Evolutionary conservation across 2,888 invertebrate genomes (phyloP).

Genomic region (Pherbina coryleti): DNA sequence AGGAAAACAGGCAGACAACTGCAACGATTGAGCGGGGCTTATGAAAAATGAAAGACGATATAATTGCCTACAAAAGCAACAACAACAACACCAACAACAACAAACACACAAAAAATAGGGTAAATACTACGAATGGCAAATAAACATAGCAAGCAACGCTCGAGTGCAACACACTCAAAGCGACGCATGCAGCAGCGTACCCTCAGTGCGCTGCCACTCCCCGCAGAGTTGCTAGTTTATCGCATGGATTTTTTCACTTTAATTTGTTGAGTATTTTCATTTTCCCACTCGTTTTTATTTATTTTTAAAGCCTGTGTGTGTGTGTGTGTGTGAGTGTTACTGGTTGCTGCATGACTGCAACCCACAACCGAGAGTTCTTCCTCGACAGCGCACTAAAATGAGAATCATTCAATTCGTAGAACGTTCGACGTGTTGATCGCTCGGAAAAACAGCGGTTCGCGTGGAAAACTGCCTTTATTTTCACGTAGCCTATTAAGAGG

Average conservation of each 20-base stretch:
- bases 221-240: constrained; percentile 8
- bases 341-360: constrained; percentile 29
- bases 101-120: constrained; percentile 18
- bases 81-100: not conserved
- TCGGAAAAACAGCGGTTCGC: constrained; percentile 44
- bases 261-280: constrained; percentile 52
- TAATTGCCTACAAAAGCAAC: constrained; percentile 41
- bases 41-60: constrained; percentile 43
- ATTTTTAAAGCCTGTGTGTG: constrained; percentile 45
- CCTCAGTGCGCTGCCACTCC: not conserved
- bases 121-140: constrained; percentile 26
- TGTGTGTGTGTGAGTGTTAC: constrained; percentile 18
- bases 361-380: constrained; percentile 39
- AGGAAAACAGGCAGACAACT: constrained; percentile 33
- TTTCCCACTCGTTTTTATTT: constrained; percentile 44
- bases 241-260: constrained; percentile 39
- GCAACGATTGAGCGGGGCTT: constrained; percentile 51
- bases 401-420: constrained; percentile 62
- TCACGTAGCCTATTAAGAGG: not conserved
- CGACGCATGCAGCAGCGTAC: not conserved
- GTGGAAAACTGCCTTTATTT: not conserved
- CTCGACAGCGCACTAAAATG: constrained; percentile 18
- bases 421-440: constrained; percentile 65
- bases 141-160: constrained; percentile 12
- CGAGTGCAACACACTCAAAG: not conserved